Base-by-base conservation (phyloP, 2,888 invertebrate genomes). In the Nymphalis polychloros region DNA sequence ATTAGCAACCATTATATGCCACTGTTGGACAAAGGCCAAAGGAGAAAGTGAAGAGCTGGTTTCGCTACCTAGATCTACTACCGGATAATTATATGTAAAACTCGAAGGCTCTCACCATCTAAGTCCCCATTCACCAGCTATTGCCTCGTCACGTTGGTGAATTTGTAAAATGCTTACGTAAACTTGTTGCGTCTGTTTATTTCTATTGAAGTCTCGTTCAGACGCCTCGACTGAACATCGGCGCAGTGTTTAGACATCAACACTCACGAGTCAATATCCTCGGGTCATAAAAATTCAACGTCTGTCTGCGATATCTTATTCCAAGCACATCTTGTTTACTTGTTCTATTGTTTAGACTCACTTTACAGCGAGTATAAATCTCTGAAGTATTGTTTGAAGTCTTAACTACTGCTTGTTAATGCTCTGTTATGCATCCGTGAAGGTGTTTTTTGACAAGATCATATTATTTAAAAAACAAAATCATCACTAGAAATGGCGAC, bases 331-430 rank as follows among this genome's bases (percentile, higher is more conserved):
- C 59, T 63, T 69, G 67, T 63, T 69, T 69, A 69, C 50, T 59
- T 49, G 55, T 52, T 17, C 47, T 62, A 65, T 64, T 71, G 68
- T 69, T 69, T 70, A 69, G 55, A 63, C 68, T 73, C 49, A 59
- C 47, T 71, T 71, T 63, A 72, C 60, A 61, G 67, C 69, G 63
- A n/a, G 50, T 65, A 60, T 68, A 71, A 72, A 72, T 71, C 73
- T 70, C 70, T 68, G 55, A 60, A 65, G 65, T 63, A 63, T 68
- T 72, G 61, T 72, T 70, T 64, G 63, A 69, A 66, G 70, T 72
- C 67, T 63, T 71, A 67, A 70, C 67, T 67, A 68, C 67, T 31
- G 47, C n/a, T 35, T 19, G 47, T 47, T 63, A n/a, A 55, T 17
- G 35, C 20, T n/a, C 10, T 59, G 35, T 64, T 72, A 27, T n/a